Base-by-base conservation (phyloP, 2,888 invertebrate species). In the Leptopterna dolabrata region DNA sequence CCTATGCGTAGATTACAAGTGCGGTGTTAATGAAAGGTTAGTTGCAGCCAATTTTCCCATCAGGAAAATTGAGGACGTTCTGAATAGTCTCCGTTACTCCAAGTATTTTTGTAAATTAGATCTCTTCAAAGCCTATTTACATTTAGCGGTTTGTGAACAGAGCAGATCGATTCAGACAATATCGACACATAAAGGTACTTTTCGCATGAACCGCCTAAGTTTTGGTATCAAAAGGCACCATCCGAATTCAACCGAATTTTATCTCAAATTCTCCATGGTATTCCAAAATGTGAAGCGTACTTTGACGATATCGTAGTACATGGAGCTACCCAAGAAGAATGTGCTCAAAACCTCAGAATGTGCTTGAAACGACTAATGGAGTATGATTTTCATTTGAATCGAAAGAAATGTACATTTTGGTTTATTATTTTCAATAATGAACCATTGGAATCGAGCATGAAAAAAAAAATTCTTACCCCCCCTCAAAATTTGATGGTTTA, bases 291-390 rank as follows among this genome's bases (percentile, higher is more conserved):
- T 16, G 51, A 51, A 16, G 11, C 7, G 51, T 51, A 71, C 81
- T 13, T 86, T 84, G 90, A 90, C 55, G 29, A 87, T 89, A 30
- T 41, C 76, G 36, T 89, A 80, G 81, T 45, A 9, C 89, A 89
- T 83, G 89, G 90, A n/a, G 47, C 76, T 16, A 88, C 88, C 14
- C 13, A 70, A n/a, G 86, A 90, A 87, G 87, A 89, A 88, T 47
- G 63, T 27, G 43, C 63, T 70, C 30, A 70, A 70, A 70, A 70
- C 29, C 43, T 83, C n/a, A 14, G 63, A n/a, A 13, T n/a, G 6
- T 83, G 63, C 16, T 36, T 70, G 14, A 3, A 70, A 41, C 70
- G 36, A 7, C 43, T 85, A n/a, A n/a, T 47, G 14, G 7, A 73
- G 43, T 81, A 47, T 30, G 51, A 81, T 29, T n/a, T 47, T 6